Evolutionary conservation across 1,140 invertebrate species (phyloP).

Genomic region (Drosophila sechellia): DNA sequence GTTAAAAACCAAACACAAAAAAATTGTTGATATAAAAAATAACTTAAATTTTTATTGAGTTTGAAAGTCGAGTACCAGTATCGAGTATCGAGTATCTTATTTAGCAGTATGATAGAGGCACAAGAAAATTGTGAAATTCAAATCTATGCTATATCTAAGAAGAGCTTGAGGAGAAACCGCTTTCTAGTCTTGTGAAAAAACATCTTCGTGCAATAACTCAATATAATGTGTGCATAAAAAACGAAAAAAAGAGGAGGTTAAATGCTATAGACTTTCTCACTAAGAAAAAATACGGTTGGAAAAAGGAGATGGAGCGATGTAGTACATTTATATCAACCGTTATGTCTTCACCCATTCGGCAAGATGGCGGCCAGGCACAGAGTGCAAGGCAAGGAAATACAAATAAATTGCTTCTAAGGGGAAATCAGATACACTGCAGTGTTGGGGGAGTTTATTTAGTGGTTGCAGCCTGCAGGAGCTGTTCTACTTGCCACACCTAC

Average conservation of each 20-base stretch:
- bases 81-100: no score
- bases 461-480: slow-evolving; percentile 55
- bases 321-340: slow-evolving; percentile 48
- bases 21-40: no score
- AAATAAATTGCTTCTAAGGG: slow-evolving; percentile 47
- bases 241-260: background rate
- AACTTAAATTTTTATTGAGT: no score
- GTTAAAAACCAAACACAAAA: no score
- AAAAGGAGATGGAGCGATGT: background rate
- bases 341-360: slow-evolving; percentile 38
- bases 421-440: slow-evolving; percentile 17
- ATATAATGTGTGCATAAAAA: background rate
- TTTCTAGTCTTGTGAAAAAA: background rate
- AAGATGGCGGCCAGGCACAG: slow-evolving; percentile 57
- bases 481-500: slow-evolving; percentile 63
- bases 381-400: slow-evolving; percentile 36
- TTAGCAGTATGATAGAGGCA: no score
- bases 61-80: no score
- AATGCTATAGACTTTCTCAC: slow-evolving; percentile 3
- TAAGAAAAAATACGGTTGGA: background rate
- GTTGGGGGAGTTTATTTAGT: slow-evolving; percentile 71
- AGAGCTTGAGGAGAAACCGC: background rate
- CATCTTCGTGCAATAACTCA: no score
- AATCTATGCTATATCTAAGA: no score
- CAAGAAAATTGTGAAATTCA: no score